Base-by-base conservation (phyloP, 1,140 invertebrate genomes). In the Coelopa frigida region DNA sequence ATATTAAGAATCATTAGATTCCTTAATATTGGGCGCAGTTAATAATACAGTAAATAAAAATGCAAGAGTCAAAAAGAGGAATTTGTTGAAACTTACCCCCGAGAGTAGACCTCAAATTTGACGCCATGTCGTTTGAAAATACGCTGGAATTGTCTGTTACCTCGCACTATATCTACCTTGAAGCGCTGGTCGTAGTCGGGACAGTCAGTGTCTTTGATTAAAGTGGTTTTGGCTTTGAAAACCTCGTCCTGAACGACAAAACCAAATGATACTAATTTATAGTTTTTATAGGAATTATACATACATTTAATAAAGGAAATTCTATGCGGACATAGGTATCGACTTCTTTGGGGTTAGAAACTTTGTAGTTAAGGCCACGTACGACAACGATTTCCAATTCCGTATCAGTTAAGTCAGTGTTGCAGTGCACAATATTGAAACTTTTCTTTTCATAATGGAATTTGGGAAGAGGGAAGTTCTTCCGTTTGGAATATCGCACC, bases 321-420 rank as follows among this genome's bases (percentile, higher is more conserved):
- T 96, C 92, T 58, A 87, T 88, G 66, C 85, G 91, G 5, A 97
- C 86, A 70, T 92, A 98, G 4, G 93, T 96, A 60, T 97, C 92
- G 37, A 94, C 78, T 51, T 96, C 90, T 61, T 89, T 87, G 2
- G 89, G 80, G 68, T 88, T 86, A 46, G 80, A 69, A 23, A 88
- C 87, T 72, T 80, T 84, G 68, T 89, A 94, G 57, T 89, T 91
- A 36, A 95, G 80, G 29, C 93, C 94, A 59, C 89, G 78, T 2
- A 94, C 72, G 49, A 97, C 81, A 22, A 78, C 80, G 48, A 98
- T 73, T 74, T 97, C 89, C 46, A 96, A 72, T 54, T 96, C 93
- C 67, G 86, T 87, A 62, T 94, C 91, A 35, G 80, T 85, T 46
- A 98, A 74, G 65, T 98, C 94, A 35, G 91, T 90, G 68, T 89